A percentile compares a stretch with the other conserved stretches of the same genome.
These are phyloP conservation scores for Proterorhinus semilunaris DNA, from an alignment of 2,113 vertebrate species.

Conservation along the genomic window DNA sequence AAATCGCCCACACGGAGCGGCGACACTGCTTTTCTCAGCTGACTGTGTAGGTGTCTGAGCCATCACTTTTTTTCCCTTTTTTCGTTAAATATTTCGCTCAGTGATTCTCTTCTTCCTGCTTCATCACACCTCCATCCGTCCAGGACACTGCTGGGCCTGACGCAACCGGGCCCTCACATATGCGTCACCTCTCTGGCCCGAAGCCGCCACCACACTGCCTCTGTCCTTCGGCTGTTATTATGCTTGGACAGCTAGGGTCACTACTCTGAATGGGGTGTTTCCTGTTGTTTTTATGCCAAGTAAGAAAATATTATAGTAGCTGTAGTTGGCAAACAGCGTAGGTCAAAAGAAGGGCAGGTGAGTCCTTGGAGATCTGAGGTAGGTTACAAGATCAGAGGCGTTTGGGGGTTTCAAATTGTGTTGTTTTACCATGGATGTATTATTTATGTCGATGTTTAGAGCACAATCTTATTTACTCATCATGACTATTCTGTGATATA, in stretches of 20 bases:
- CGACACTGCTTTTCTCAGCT: slow-evolving; percentile 65
- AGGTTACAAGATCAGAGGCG: no score
- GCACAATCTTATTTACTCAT: no score
- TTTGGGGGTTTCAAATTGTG: no score
- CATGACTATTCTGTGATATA: no score
- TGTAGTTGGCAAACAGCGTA: slow-evolving; percentile 1
- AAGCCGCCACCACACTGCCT: slow-evolving; percentile 39
- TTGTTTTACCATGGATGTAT: no score
- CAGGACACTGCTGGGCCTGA: slow-evolving; percentile 71
- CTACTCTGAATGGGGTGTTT: slow-evolving; percentile 22
- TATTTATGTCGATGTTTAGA: no score
- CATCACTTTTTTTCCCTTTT: slow-evolving; percentile 29
- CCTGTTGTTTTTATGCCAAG: slow-evolving; percentile 26
- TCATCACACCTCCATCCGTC: slow-evolving; percentile 66
- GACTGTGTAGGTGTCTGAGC: slow-evolving; percentile 59
- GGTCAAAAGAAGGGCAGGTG: slow-evolving; percentile 2
- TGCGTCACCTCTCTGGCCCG: slow-evolving; percentile 64
- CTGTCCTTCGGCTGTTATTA: slow-evolving; percentile 50
- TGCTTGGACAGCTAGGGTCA: slow-evolving; percentile 38
- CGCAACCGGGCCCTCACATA: slow-evolving; percentile 61
- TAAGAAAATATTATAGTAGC: background rate
- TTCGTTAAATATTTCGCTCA: slow-evolving; percentile 5
- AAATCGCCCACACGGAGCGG: slow-evolving; percentile 66
- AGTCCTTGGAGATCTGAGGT: background rate
- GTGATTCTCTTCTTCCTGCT: slow-evolving; percentile 55